These are phyloP conservation scores for Eurytoma adleriae DNA, from an alignment of 2,888 invertebrate species.

Conservation along the genomic window DNA sequence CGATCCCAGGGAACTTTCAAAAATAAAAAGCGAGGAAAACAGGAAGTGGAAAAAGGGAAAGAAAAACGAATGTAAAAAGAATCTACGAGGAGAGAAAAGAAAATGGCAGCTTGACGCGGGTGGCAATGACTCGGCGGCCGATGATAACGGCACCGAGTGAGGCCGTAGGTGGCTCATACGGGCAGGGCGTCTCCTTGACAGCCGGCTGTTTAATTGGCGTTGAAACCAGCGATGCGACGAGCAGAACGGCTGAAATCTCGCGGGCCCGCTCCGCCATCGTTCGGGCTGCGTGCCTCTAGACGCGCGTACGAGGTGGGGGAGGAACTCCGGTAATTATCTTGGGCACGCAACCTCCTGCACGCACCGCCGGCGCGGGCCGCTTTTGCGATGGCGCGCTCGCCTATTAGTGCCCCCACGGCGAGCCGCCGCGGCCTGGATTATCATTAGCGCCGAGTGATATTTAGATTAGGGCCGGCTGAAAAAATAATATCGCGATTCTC, in stretches of 20 bases:
- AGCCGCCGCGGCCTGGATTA: background rate
- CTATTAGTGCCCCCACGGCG: background rate
- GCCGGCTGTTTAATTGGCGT: slow-evolving; percentile 77
- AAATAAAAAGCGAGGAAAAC: no score
- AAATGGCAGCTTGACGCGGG: slow-evolving; percentile 60
- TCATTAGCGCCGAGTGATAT: slow-evolving; percentile 27
- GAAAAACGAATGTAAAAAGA: no score
- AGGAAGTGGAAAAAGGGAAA: no score
- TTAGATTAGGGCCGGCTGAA: slow-evolving; percentile 36
- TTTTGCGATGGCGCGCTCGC: background rate
- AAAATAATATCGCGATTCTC: slow-evolving; percentile 16
- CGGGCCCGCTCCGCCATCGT: slow-evolving; percentile 62
- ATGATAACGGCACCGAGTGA: slow-evolving; percentile 68
- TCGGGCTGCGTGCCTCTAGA: slow-evolving; percentile 60
- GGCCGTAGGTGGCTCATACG: slow-evolving; percentile 52
- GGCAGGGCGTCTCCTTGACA: slow-evolving; percentile 71
- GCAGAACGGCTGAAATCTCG: slow-evolving; percentile 67
- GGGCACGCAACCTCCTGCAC: slow-evolving; percentile 70
- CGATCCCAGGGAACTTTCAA: no score
- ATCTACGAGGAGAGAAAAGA: background rate
- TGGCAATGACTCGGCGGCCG: slow-evolving; percentile 69
- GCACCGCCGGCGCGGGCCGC: slow-evolving; percentile 1
- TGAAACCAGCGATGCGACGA: slow-evolving; percentile 76
- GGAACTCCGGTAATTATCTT: slow-evolving; percentile 73
- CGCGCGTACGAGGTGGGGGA: slow-evolving; percentile 55